Conservation (phyloP, 2,797 vertebrate genomes). For the Sylvia borin region DNA sequence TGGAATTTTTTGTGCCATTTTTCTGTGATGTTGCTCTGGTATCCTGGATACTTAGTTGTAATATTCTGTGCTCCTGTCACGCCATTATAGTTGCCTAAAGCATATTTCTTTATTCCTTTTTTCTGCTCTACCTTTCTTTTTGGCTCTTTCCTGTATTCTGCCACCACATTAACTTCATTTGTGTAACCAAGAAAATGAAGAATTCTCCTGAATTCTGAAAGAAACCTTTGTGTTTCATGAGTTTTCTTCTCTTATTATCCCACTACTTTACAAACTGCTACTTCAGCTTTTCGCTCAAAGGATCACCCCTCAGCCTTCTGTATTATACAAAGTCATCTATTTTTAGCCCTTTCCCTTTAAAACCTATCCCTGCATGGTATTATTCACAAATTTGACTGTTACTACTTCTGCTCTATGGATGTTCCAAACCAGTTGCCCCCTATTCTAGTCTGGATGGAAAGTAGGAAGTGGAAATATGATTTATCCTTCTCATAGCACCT, state of each 20-base stretch:
- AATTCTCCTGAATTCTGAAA: constrained; percentile 35
- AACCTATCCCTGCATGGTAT: not conserved
- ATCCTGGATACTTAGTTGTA: constrained; percentile 51
- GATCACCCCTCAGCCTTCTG: not conserved
- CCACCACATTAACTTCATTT: constrained; percentile 40
- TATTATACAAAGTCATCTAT: constrained; percentile 5
- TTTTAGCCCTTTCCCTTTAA: constrained; percentile 42
- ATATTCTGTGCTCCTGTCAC: constrained; percentile 7
- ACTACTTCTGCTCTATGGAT: not conserved
- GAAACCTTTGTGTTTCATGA: constrained; percentile 34
- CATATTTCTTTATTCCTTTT: constrained; percentile 33
- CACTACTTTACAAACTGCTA: not conserved
- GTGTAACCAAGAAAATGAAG: constrained; percentile 45
- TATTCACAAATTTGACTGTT: not conserved
- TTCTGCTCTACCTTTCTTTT: constrained; percentile 32
- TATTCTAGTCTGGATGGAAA: not conserved
- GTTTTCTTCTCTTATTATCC: constrained; percentile 10
- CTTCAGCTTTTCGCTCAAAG: constrained; percentile 24
- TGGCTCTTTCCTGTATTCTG: not conserved
- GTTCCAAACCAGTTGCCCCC: not conserved
- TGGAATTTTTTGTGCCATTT: constrained; percentile 9
- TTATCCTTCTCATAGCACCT: not conserved
- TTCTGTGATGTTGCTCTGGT: constrained; percentile 23
- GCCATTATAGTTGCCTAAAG: constrained; percentile 36
- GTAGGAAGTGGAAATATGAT: not conserved